Conservation (phyloP, 2,797 vertebrate species). For the Mergus octosetaceus region DNA sequence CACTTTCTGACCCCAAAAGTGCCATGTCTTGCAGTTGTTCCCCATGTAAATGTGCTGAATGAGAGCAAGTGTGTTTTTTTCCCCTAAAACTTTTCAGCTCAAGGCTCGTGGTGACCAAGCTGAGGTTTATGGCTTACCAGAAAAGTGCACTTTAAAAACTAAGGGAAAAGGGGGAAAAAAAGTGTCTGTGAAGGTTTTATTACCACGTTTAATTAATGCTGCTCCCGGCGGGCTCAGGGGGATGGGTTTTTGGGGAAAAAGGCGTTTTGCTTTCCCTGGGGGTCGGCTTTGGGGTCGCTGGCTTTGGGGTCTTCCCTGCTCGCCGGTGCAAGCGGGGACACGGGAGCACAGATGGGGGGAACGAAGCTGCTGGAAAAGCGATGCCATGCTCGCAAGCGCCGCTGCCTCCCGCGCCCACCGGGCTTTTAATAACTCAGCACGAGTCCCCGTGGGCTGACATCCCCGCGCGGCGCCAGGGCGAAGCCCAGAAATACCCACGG, state of each 20-base stretch:
- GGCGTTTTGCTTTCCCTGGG: not conserved
- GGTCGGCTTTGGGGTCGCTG: no score
- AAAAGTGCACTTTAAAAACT: not conserved
- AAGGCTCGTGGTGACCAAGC: not conserved
- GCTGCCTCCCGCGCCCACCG: constrained; percentile 50
- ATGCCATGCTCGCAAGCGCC: not conserved
- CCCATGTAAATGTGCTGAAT: not conserved
- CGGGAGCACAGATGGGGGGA: not conserved
- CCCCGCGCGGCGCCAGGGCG: not conserved
- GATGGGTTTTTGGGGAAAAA: not conserved
- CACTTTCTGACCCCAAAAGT: rapidly evolving
- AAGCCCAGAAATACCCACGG: not conserved
- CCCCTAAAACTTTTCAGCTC: not conserved
- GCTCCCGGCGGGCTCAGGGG: no score
- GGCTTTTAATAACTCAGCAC: constrained; percentile 45
- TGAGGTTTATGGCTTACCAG: not conserved
- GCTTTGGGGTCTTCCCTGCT: not conserved
- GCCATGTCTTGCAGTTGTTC: not conserved
- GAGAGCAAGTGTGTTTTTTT: not conserved
- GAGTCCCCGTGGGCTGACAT: not conserved
- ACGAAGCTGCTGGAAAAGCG: not conserved
- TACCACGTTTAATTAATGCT: not conserved
- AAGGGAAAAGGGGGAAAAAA: not conserved
- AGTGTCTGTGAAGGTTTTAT: not conserved
- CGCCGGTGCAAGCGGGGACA: no score